phyloP scores from a whole-genome alignment of 2,888 invertebrate genomes.

The Eilema griseolum region DNA sequence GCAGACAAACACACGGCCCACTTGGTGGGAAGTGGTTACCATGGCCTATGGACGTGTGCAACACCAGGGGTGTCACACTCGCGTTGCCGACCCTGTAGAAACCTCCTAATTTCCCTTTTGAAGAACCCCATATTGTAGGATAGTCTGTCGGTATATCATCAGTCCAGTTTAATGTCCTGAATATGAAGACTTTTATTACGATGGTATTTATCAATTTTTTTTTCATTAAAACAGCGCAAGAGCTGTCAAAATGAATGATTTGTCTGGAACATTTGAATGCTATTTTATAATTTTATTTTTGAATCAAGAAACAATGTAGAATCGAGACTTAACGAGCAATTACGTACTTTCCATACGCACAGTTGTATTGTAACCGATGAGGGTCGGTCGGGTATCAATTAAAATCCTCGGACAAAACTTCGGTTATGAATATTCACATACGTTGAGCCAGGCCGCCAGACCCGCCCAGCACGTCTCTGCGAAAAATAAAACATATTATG shows the following conservation, averaged over 20 bases:
- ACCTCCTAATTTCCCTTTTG: too few relatives aligned
- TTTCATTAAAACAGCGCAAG: background rate
- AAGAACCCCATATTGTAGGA: too few relatives aligned
- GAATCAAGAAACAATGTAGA: constrained; percentile 82
- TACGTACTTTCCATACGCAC: constrained; percentile 76
- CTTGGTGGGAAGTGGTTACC: too few relatives aligned
- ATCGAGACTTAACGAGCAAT: constrained; percentile 83
- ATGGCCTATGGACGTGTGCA: too few relatives aligned
- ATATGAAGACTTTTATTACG: too few relatives aligned
- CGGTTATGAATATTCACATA: constrained; percentile 82
- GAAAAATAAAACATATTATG: constrained; percentile 75
- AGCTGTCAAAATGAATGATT: constrained; percentile 52
- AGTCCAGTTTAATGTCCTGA: too few relatives aligned
- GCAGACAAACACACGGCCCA: too few relatives aligned
- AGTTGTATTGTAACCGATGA: constrained; percentile 58
- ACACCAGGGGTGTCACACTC: too few relatives aligned
- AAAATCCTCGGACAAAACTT: constrained; percentile 70
- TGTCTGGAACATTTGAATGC: constrained; percentile 64
- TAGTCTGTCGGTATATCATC: too few relatives aligned
- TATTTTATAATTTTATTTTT: constrained; percentile 68
- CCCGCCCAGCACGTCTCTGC: constrained; percentile 62
- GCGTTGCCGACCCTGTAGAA: too few relatives aligned
- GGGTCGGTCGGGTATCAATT: constrained; percentile 74
- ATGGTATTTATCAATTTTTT: too few relatives aligned
- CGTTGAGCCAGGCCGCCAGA: constrained; percentile 56